Base-by-base conservation (phyloP, 64 coral and sea anemone species). In the Platygyra sinensis region DNA sequence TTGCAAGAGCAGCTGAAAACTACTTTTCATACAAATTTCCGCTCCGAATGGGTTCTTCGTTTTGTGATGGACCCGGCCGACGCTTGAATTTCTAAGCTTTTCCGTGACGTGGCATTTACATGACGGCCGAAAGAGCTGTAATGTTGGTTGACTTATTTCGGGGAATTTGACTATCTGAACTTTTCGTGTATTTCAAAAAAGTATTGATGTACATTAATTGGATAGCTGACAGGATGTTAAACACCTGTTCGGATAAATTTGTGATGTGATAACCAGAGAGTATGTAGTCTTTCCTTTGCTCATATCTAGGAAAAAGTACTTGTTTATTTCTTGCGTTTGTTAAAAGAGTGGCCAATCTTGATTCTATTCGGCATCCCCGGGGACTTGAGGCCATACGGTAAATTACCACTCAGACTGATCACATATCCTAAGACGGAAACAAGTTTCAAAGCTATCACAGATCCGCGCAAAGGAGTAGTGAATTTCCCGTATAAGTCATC, bases 161-260 rank as follows among this genome's bases (percentile, higher is more conserved):
- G n/a, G n/a, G n/a, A n/a, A n/a, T n/a, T n/a, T n/a, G n/a, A n/a
- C n/a, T n/a, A n/a, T n/a, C n/a, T n/a, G n/a, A n/a, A n/a, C n/a
- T n/a, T n/a, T n/a, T n/a, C n/a, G n/a, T n/a, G n/a, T n/a, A n/a
- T n/a, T n/a, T n/a, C n/a, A n/a, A n/a, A n/a, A n/a, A n/a, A n/a
- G n/a, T n/a, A n/a, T n/a, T n/a, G n/a, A n/a, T n/a, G n/a, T n/a
- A n/a, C n/a, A n/a, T n/a, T n/a, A n/a, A n/a, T n/a, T n/a, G n/a
- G n/a, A n/a, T n/a, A n/a, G n/a, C n/a, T n/a, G n/a, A 61, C 5
- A 75, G 33, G 19, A 16, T 24, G 17, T 62, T 74, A 30, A 74
- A 91, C 16, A 91, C 30, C 14, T 84, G 61, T 11, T 91, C 64
- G n/a, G 89, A 33, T 4, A 80, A 91, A 52, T 63, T 83, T 16